Conservation (phyloP, 2,888 invertebrate genomes). For the Tipula helvola region DNA sequence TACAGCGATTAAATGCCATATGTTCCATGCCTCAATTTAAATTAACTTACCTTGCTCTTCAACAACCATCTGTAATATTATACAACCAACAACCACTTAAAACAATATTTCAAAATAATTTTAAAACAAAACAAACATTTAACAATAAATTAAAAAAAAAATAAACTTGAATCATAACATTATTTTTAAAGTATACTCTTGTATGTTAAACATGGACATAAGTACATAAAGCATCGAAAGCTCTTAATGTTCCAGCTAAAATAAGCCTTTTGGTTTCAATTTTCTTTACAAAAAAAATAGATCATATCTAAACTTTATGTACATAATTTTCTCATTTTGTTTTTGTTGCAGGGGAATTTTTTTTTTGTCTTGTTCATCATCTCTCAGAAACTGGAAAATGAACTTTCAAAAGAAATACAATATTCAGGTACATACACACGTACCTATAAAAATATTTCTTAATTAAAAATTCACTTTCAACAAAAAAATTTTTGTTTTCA, state of each 20-base stretch:
- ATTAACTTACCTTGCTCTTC: neutral
- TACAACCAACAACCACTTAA: neutral
- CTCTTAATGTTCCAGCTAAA: neutral
- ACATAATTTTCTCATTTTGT: neutral
- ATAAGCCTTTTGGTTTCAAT: neutral
- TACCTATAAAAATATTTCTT: neutral
- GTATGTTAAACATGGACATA: neutral
- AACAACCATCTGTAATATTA: neutral
- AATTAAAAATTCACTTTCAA: constrained; percentile 4
- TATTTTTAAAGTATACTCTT: neutral
- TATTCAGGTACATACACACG: neutral
- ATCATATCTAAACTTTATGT: neutral
- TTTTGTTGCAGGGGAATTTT: neutral
- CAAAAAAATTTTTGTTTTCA: neutral
- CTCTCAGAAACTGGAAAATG: neutral
- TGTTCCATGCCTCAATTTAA: neutral
- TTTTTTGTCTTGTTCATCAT: neutral
- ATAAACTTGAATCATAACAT: neutral
- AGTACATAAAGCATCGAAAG: neutral
- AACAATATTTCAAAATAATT: neutral
- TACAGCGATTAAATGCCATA: neutral
- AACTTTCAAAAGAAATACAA: neutral
- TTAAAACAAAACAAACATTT: neutral
- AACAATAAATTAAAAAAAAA: neutral
- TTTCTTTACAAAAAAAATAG: neutral